A percentile compares a stretch with the other conserved stretches of the same genome.
These are phyloP conservation scores for Seira ritae DNA, from an alignment of 2,888 invertebrate species.

Conservation along the genomic window DNA sequence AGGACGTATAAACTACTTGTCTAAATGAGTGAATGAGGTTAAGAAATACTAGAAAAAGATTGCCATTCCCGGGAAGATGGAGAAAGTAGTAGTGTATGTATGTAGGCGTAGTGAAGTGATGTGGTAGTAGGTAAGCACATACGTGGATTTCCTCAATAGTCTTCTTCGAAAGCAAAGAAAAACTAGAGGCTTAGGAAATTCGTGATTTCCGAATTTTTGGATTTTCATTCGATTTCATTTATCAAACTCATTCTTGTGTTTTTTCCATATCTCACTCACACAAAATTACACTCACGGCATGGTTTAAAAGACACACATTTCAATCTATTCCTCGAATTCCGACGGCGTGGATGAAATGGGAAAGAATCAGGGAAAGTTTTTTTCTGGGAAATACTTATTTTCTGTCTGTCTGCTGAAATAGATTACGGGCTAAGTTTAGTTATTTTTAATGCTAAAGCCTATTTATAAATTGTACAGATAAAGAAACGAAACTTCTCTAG, in stretches of 20 bases:
- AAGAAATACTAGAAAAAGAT: conserved; percentile 29
- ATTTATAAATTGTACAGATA: no score
- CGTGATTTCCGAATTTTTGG: conserved; percentile 53
- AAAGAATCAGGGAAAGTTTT: conserved; percentile 25
- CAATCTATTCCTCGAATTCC: conserved; percentile 38
- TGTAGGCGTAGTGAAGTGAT: no score
- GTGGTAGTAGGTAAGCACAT: no score
- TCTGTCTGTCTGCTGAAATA: no score
- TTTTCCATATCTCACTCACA: conserved; percentile 55
- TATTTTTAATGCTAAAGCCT: no score
- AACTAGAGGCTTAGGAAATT: conserved; percentile 30
- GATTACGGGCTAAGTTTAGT: no score
- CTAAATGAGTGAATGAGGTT: conserved; percentile 36
- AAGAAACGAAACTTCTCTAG: background rate
- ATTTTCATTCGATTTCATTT: conserved; percentile 54
- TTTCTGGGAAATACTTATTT: no score
- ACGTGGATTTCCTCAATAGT: no score
- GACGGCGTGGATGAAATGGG: background rate
- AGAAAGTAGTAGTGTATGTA: no score
- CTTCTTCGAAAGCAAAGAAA: no score
- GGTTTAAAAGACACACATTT: conserved; percentile 27
- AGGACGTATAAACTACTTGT: background rate
- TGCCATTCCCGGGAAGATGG: no score
- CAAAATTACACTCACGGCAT: conserved; percentile 40
- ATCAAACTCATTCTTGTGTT: conserved; percentile 50